Conservation (phyloP, 2,888 invertebrate species). For the Drosophila percnosoma region DNA sequence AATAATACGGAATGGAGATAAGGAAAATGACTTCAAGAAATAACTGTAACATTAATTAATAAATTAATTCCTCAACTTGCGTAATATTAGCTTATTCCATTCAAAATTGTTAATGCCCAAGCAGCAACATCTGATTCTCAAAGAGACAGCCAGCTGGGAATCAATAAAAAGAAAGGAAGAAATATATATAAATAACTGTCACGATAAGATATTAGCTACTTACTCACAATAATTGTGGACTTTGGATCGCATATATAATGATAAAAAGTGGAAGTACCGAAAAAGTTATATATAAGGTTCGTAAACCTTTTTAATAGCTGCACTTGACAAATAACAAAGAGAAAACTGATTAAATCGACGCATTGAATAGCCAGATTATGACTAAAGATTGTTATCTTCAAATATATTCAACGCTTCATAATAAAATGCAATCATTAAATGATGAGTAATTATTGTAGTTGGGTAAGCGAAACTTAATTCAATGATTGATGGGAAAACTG, state of each 20-base stretch:
- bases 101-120: not conserved
- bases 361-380: conserved; percentile 27
- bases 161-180: conserved; percentile 1
- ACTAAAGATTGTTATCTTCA: conserved; percentile 16
- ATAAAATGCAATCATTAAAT: conserved; percentile 14
- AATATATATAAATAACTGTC: conserved; percentile 2
- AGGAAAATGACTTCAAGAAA: not conserved
- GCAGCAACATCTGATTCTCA: conserved; percentile 10
- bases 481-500: not conserved
- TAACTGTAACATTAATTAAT: not conserved
- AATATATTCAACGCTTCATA: conserved; percentile 10
- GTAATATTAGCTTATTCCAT: not conserved
- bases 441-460: conserved; percentile 4
- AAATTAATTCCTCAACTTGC: not conserved
- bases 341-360: conserved; percentile 15
- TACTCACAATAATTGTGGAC: conserved; percentile 38
- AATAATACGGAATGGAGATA: not conserved
- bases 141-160: conserved; percentile 20
- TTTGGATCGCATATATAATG: conserved; percentile 10
- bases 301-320: conserved; percentile 22
- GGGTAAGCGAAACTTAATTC: not conserved
- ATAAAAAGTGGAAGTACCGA: conserved; percentile 3
- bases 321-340: conserved; percentile 23
- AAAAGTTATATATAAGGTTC: conserved; percentile 8
- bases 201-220: conserved; percentile 38